Percentiles rank a stretch among this genome's conserved stretches.
Evolutionary conservation across 2,888 invertebrate species (phyloP).

Genomic region (Palloptera scutellata): DNA sequence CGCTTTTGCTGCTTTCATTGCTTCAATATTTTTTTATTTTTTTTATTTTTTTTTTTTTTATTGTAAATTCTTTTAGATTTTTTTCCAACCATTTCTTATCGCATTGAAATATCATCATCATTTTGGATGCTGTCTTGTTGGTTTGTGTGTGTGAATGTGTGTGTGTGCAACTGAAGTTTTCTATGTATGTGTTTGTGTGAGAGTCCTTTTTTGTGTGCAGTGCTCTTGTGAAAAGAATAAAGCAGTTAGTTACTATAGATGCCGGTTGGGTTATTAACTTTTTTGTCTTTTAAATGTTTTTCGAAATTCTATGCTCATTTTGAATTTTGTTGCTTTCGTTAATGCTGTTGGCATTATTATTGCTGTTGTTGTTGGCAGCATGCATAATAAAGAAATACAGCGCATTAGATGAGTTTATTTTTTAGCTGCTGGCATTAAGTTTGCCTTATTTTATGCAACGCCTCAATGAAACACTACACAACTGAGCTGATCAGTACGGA

Average conservation of each 20-base stretch:
- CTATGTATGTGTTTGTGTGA: neutral
- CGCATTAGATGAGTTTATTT: constrained; percentile 56
- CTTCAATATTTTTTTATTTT: constrained; percentile 33
- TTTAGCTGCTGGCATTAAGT: constrained; percentile 46
- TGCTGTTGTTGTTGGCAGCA: neutral
- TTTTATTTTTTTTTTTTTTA: constrained; percentile 24
- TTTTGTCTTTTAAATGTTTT: constrained; percentile 5
- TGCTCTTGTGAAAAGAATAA: neutral
- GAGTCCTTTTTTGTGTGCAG: neutral
- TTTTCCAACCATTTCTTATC: constrained; percentile 17
- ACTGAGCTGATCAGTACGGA: constrained; percentile 2
- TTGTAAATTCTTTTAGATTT: constrained; percentile 5
- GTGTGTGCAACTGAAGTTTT: neutral
- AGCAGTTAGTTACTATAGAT: neutral
- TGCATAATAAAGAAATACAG: neutral
- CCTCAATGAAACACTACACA: neutral
- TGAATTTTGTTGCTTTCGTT: neutral
- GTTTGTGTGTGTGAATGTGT: neutral
- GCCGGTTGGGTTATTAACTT: constrained; percentile 8
- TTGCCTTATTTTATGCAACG: constrained; percentile 32
- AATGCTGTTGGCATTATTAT: neutral
- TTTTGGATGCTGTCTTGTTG: neutral
- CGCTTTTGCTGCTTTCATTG: constrained; percentile 39
- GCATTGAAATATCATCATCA: constrained; percentile 10
- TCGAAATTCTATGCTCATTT: constrained; percentile 3